These are phyloP conservation scores for Nemotelus nigrinus DNA, from an alignment of 2,888 invertebrate species.

Conservation along the genomic window DNA sequence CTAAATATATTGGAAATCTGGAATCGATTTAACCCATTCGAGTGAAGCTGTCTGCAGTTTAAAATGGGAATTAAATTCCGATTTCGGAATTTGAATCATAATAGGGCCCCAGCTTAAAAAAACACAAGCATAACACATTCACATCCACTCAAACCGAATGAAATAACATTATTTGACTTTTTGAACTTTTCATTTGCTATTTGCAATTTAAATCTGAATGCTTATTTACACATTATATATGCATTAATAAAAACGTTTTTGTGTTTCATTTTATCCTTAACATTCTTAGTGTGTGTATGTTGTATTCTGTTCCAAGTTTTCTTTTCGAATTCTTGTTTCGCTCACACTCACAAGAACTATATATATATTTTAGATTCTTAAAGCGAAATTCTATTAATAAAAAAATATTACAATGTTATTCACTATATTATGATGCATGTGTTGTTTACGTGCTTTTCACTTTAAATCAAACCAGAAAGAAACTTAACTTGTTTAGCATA, in stretches of 20 bases:
- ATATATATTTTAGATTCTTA: neutral
- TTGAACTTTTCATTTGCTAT: slow-evolving; percentile 18
- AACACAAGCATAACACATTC: no score
- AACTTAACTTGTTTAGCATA: no score
- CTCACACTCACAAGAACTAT: neutral
- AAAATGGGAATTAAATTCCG: no score
- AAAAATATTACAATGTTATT: slow-evolving; percentile 14
- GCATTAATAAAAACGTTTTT: slow-evolving; percentile 22
- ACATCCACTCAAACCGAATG: no score
- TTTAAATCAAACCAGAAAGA: no score
- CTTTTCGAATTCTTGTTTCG: neutral
- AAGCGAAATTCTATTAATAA: slow-evolving; percentile 17
- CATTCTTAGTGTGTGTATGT: slow-evolving; percentile 3
- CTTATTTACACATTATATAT: slow-evolving; percentile 7
- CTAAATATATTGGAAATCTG: no score
- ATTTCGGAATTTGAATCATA: no score
- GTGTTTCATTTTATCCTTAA: slow-evolving; percentile 19
- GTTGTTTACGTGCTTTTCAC: neutral
- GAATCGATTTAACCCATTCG: no score
- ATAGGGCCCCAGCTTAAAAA: no score
- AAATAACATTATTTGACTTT: neutral
- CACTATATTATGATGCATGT: slow-evolving; percentile 1
- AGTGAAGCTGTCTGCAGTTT: no score
- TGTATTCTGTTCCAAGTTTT: neutral
- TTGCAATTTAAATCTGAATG: slow-evolving; percentile 9